phyloP scores from a whole-genome alignment of 2,888 invertebrate genomes.

The Patella pellucida region DNA sequence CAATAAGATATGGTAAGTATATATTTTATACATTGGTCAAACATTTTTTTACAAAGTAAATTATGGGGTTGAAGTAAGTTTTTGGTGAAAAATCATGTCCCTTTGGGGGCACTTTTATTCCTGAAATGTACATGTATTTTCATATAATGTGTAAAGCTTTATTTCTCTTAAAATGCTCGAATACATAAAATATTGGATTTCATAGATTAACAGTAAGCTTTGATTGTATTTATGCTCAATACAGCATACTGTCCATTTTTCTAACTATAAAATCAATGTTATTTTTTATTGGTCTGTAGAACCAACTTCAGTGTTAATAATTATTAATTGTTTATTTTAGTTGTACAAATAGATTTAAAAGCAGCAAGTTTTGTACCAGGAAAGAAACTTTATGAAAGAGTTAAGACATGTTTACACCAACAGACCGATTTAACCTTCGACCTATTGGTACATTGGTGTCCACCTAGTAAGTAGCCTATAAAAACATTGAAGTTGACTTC shows the following conservation, averaged over 20 bases:
- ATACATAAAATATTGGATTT: no score
- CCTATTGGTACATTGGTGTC: constrained; percentile 58
- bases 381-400: constrained; percentile 59
- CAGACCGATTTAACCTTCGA: constrained; percentile 46
- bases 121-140: no score
- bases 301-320: neutral
- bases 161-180: no score
- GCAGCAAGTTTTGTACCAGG: constrained; percentile 54
- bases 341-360: constrained; percentile 54
- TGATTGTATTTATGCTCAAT: no score
- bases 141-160: no score
- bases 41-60: neutral
- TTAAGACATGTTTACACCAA: constrained; percentile 54
- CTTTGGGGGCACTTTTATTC: no score
- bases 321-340: constrained; percentile 40
- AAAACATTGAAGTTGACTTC: no score
- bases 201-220: no score
- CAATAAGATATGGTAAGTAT: constrained; percentile 53
- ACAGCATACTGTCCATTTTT: no score
- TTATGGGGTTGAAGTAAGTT: neutral
- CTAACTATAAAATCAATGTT: neutral
- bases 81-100: neutral
- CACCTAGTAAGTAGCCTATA: constrained; percentile 47
- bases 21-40: neutral
- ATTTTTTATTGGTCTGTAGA: neutral